A percentile compares a stretch with the other conserved stretches of the same genome.
Evolutionary conservation across 2,888 invertebrate species (phyloP).

Genomic region (Endomychus coccineus): DNA sequence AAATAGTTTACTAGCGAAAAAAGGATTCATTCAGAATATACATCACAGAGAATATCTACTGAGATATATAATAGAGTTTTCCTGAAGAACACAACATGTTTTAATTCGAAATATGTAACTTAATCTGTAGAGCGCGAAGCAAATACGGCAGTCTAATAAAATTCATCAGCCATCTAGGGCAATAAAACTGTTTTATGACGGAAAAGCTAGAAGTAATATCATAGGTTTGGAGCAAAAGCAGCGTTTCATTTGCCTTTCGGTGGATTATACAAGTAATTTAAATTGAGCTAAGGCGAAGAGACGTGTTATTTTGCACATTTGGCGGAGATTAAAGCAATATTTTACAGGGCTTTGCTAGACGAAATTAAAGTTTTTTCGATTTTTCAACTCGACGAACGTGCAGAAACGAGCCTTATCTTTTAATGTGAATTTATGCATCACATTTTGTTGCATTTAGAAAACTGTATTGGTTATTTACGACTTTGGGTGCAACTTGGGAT

Average conservation of each 20-base stretch:
- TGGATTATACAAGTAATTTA: constrained; percentile 43
- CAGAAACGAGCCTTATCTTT: constrained; percentile 42
- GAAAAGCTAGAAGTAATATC: constrained; percentile 10
- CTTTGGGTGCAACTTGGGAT: no score
- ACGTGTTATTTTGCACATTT: constrained; percentile 42
- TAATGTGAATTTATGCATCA: constrained; percentile 41
- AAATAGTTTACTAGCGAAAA: no score
- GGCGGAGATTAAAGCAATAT: constrained; percentile 46
- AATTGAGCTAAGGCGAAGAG: constrained; percentile 44
- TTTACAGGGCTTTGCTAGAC: constrained; percentile 35
- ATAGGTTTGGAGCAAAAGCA: constrained; percentile 13
- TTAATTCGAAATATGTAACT: no score
- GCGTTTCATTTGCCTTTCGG: constrained; percentile 36
- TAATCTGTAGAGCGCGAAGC: no score
- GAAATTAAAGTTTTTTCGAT: constrained; percentile 43
- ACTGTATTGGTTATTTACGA: no score
- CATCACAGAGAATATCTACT: no score
- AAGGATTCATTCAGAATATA: no score
- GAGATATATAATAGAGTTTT: no score
- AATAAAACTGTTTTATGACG: constrained; percentile 13
- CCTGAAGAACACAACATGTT: no score
- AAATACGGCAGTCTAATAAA: constrained; percentile 12
- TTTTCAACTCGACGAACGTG: constrained; percentile 35
- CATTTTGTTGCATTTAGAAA: no score
- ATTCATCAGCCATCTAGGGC: constrained; percentile 10